These are phyloP conservation scores for Australoheros scitulus DNA, from an alignment of 2,113 vertebrate species.

Conservation along the genomic window DNA sequence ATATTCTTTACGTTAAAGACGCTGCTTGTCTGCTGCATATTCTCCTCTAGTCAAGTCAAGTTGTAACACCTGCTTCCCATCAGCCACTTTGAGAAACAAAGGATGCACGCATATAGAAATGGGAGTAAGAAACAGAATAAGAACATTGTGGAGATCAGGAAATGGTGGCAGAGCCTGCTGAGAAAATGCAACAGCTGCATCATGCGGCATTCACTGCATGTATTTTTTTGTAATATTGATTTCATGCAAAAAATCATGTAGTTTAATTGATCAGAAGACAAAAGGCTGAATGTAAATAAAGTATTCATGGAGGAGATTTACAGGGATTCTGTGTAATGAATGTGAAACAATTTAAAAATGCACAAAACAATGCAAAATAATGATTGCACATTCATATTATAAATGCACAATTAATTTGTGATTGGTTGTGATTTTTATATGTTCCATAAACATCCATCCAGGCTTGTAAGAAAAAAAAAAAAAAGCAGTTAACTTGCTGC, in stretches of 20 bases:
- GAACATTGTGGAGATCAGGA: constrained; percentile 22
- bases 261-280: neutral
- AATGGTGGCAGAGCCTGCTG: constrained; percentile 28
- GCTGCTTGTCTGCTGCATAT: neutral
- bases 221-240: constrained; percentile 12
- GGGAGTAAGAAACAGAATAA: constrained; percentile 10
- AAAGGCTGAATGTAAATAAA: neutral
- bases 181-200: constrained; percentile 4
- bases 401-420: neutral
- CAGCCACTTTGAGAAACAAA: constrained; percentile 35
- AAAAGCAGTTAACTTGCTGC: no score
- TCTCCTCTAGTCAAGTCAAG: constrained; percentile 6
- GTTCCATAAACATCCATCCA: neutral
- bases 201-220: neutral
- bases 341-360: neutral
- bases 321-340: neutral
- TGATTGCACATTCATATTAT: neutral
- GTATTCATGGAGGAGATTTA: neutral
- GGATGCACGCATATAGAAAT: constrained; percentile 28
- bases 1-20: neutral
- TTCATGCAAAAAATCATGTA: neutral
- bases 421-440: neutral
- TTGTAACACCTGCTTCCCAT: constrained; percentile 35
- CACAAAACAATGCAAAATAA: neutral
- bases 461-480: neutral